These are phyloP conservation scores for Agrochola circellaris DNA, from an alignment of 2,888 invertebrate species.

Conservation along the genomic window DNA sequence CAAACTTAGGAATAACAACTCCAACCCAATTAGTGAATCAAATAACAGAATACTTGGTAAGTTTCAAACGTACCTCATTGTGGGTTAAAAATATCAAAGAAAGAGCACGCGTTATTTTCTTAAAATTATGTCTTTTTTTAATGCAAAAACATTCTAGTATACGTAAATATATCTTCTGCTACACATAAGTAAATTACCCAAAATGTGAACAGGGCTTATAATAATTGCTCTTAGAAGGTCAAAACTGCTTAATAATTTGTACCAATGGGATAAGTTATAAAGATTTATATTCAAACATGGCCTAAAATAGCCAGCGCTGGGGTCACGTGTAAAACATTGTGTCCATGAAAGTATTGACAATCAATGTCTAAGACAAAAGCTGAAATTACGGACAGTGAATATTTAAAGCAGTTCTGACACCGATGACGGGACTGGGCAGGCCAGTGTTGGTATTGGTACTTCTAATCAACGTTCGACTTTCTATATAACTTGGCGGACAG, in stretches of 20 bases:
- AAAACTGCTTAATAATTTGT: background rate
- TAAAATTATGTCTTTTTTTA: too few species aligned
- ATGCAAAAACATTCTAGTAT: background rate
- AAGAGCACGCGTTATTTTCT: constrained; percentile 1
- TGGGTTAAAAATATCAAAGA: constrained; percentile 6
- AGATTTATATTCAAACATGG: constrained; percentile 2
- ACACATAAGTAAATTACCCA: background rate
- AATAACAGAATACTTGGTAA: constrained; percentile 63
- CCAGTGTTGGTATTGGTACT: background rate
- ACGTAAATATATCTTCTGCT: background rate
- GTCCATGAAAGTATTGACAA: background rate
- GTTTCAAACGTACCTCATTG: constrained; percentile 36
- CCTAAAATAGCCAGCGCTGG: background rate
- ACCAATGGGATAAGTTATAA: background rate
- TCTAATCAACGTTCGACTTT: constrained; percentile 21
- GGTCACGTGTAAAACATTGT: background rate
- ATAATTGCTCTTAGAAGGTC: constrained; percentile 13
- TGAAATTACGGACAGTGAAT: constrained; percentile 16
- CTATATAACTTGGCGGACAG: constrained; percentile 5
- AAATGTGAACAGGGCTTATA: constrained; percentile 4
- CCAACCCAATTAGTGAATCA: constrained; percentile 71
- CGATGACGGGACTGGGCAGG: background rate
- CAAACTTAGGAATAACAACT: constrained; percentile 72
- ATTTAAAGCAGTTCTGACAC: constrained; percentile 19
- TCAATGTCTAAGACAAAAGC: constrained; percentile 15